phyloP scores from a whole-genome alignment of 1,140 invertebrate genomes.

The Sarcophaga bullata region DNA sequence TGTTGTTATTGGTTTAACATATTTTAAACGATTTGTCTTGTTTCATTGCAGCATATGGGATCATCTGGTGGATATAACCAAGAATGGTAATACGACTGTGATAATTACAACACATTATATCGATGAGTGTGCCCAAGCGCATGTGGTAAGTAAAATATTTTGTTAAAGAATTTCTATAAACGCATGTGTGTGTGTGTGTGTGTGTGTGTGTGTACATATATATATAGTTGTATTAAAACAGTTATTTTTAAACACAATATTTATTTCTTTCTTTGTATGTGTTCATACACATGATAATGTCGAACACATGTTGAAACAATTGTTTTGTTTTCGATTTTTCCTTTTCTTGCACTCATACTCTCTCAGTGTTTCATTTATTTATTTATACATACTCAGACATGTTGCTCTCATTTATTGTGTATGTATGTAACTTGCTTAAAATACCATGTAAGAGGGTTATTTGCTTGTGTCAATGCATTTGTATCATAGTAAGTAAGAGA shows the following conservation, averaged over 20 bases:
- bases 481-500: too few species aligned
- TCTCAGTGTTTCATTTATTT: too few species aligned
- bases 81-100: constrained; percentile 87
- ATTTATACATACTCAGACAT: too few species aligned
- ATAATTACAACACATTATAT: constrained; percentile 99
- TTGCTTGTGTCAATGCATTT: too few species aligned
- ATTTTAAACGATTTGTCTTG: constrained; percentile 25
- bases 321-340: background rate
- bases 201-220: background rate
- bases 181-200: too few species aligned
- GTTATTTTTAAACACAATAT: constrained; percentile 15
- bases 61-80: constrained; percentile 89
- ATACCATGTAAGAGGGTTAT: too few species aligned
- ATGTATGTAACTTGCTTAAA: too few species aligned
- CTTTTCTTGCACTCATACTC: background rate
- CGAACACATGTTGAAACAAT: background rate
- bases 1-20: constrained; percentile 16
- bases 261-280: background rate
- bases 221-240: background rate
- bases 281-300: constrained; percentile 18
- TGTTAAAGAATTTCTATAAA: too few species aligned
- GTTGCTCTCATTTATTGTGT: too few species aligned
- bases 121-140: constrained; percentile 93
- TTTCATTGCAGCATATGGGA: constrained; percentile 85
- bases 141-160: constrained; percentile 71